These are phyloP conservation scores for Pyrrhura leucotis DNA, from an alignment of 2,797 vertebrate genomes.

Conservation along the genomic window DNA sequence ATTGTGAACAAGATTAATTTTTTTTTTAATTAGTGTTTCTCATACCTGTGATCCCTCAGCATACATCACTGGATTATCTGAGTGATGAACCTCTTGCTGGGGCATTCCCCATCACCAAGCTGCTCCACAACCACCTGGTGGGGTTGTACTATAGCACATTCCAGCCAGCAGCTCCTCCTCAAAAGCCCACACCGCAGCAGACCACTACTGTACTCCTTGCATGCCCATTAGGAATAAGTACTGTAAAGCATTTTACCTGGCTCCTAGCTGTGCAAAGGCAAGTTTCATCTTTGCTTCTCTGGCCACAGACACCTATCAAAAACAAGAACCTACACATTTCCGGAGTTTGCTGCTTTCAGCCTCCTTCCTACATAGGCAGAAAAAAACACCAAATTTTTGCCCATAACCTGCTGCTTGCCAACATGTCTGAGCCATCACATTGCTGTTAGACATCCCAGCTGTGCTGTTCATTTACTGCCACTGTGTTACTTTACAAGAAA, in stretches of 20 bases:
- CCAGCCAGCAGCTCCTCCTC: neutral
- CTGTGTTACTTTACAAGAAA: neutral
- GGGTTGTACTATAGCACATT: neutral
- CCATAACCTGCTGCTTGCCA: neutral
- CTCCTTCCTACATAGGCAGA: neutral
- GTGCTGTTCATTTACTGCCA: neutral
- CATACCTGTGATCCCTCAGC: neutral
- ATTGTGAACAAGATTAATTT: neutral
- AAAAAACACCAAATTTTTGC: neutral
- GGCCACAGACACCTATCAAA: neutral
- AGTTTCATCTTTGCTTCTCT: neutral
- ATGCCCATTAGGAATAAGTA: accelerated
- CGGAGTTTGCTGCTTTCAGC: neutral
- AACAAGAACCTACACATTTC: neutral
- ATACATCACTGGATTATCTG: neutral
- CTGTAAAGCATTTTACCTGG: neutral
- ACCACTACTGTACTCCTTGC: neutral
- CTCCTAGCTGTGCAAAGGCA: neutral
- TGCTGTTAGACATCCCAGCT: neutral
- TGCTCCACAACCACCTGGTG: neutral
- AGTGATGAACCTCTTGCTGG: neutral
- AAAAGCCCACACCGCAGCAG: neutral
- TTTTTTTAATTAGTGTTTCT: neutral
- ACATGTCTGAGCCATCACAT: neutral
- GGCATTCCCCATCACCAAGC: neutral